Evolutionary conservation across 2,888 invertebrate genomes (phyloP), one percentile per base, ranked within the genome.

Genomic region (Calliopum simillimum): DNA sequence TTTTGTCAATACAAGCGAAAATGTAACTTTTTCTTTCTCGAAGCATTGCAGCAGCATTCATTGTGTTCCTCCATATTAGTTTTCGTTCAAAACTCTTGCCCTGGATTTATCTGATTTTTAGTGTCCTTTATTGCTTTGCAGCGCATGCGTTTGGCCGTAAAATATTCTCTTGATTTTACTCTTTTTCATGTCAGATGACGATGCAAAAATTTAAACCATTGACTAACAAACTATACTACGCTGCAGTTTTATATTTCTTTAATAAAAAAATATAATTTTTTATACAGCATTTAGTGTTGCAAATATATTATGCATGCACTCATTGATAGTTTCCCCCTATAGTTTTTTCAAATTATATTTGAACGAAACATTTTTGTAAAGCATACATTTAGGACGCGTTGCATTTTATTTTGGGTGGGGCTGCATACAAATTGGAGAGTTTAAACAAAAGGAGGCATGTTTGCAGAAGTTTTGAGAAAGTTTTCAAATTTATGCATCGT

Each of bases 21-120:
- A 33, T 33, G 4, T 33, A 33, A 33, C 33, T 33, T 33, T 33
- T 33, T n/a, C n/a, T 33, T 6, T 8, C 33, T 33, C 8, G 33
- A 5, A 33, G 33, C 33, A 33, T 33, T 33, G 33, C 33, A 33
- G 21, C 53, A 13, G 23, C 23, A 16, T 11, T 3, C 49, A 19
- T 49, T 11, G 16, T 19, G 3, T 23, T 13, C 53, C 5, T 21
- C 3, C 21, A 53, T 6, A 53, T 33, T 11, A 8, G 41, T 14
- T n/a, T 33, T 58, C 11, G 16, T 33, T 58, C 23, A 16, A 58
- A 58, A 16, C 16, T 25, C 56, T 33, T 58, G 56, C 56, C 56
- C 56, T 33, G 56, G 33, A 58, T 33, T 58, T 58, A 58, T 58
- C 33, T 33, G 41, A 33, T 41, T 58, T 33, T 41, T 25, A 16